Conservation (phyloP, 1,140 invertebrate species). For the Vanessa tameamea region DNA sequence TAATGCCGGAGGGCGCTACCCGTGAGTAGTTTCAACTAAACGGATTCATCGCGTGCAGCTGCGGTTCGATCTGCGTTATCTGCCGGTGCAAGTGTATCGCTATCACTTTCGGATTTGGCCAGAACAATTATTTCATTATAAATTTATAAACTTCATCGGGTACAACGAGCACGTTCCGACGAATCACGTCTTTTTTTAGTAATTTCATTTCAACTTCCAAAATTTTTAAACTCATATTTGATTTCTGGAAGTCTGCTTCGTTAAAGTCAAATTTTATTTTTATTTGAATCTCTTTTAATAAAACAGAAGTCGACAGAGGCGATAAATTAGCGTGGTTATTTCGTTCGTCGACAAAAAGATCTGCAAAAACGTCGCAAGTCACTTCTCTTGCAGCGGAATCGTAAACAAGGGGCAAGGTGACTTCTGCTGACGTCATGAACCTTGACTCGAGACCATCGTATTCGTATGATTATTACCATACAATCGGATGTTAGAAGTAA, state of each 20-base stretch:
- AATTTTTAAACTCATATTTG: too few relatives aligned
- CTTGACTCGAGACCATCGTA: slow-evolving; percentile 15
- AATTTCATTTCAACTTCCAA: too few relatives aligned
- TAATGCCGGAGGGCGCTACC: not conserved
- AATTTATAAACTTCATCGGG: not conserved
- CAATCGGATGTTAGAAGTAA: not conserved
- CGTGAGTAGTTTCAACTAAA: not conserved
- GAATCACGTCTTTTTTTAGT: too few relatives aligned
- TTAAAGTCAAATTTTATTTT: not conserved
- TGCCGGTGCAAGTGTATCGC: slow-evolving; percentile 8
- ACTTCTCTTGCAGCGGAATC: not conserved
- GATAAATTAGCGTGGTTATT: slow-evolving; percentile 13
- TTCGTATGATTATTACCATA: not conserved
- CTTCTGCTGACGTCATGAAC: slow-evolving; percentile 18
- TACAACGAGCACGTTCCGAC: too few relatives aligned
- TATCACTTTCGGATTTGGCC: slow-evolving; percentile 4
- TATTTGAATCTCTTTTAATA: not conserved
- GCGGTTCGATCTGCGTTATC: not conserved
- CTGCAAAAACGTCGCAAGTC: slow-evolving; percentile 8
- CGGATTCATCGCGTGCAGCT: not conserved
- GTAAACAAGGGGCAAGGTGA: slow-evolving; percentile 20
- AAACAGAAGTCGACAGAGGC: not conserved
- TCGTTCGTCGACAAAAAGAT: slow-evolving; percentile 17
- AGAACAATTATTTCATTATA: not conserved
- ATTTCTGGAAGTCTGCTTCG: not conserved